phyloP scores from a whole-genome alignment of 2,888 invertebrate species.

The Mythimna pallens region DNA sequence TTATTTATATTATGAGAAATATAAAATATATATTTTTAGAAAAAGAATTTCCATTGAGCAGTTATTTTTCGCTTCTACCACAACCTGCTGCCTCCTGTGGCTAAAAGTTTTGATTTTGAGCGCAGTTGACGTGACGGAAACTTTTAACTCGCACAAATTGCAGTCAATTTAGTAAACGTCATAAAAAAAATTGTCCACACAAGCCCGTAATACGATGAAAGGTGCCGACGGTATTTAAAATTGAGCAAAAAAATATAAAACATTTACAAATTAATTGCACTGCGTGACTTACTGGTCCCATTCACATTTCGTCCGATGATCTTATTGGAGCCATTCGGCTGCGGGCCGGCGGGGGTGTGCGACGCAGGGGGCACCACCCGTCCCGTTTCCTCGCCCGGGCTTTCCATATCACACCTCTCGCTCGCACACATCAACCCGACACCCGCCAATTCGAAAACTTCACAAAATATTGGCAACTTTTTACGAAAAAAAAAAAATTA shows the following conservation, averaged over 20 bases:
- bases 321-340: constrained; percentile 91
- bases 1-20: no score
- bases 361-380: constrained; percentile 82
- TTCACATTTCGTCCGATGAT: constrained; percentile 92
- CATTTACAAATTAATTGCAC: constrained; percentile 66
- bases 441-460: constrained; percentile 85
- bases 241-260: constrained; percentile 46
- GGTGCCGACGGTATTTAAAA: constrained; percentile 41
- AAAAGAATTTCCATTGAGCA: neutral
- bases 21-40: neutral
- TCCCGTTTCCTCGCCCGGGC: constrained; percentile 88
- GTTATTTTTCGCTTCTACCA: neutral
- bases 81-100: neutral
- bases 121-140: constrained; percentile 11
- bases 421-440: constrained; percentile 87
- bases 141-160: constrained; percentile 30
- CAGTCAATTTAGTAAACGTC: constrained; percentile 29
- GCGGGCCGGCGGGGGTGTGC: constrained; percentile 84
- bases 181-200: constrained; percentile 28
- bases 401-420: constrained; percentile 87
- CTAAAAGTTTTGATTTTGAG: constrained; percentile 14
- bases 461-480: constrained; percentile 74
- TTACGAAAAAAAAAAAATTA: constrained; percentile 58
- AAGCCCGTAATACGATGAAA: constrained; percentile 40
- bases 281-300: constrained; percentile 91